Evolutionary conservation across 2,797 vertebrate species (phyloP).

Genomic region (Chloroceryle amazona): DNA sequence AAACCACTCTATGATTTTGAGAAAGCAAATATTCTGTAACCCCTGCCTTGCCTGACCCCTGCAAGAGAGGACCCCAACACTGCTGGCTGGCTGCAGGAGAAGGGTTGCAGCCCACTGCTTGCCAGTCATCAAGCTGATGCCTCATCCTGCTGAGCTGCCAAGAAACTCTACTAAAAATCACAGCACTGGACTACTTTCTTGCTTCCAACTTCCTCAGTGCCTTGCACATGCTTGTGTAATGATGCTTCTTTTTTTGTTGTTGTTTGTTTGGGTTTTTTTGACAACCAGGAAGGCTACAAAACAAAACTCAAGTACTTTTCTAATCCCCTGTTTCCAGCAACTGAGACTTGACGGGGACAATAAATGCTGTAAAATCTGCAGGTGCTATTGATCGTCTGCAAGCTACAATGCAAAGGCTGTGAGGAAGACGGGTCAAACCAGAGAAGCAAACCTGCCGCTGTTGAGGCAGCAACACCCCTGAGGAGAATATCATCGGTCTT

Average conservation of each 20-base stretch:
- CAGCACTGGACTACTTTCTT: background rate
- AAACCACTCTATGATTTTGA: background rate
- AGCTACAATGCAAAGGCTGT: background rate
- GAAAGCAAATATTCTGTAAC: background rate
- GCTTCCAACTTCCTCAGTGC: background rate
- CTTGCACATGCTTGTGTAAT: background rate
- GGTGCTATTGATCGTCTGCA: background rate
- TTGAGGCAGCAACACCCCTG: background rate
- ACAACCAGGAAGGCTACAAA: background rate
- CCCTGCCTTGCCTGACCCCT: background rate
- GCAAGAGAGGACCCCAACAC: background rate
- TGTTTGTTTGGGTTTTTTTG: background rate
- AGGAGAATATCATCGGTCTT: background rate
- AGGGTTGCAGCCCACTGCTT: background rate
- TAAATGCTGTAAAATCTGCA: background rate
- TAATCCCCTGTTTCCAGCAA: background rate
- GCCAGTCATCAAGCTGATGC: background rate
- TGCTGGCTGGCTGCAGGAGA: background rate
- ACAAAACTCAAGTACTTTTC: background rate
- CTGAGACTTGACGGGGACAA: background rate
- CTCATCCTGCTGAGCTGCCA: background rate
- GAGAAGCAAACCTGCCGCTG: background rate
- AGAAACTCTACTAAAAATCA: background rate
- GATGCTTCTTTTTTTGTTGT: background rate
- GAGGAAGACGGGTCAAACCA: background rate